Conservation (phyloP, 2,797 vertebrate species). For the Sebastes trivittatus region DNA sequence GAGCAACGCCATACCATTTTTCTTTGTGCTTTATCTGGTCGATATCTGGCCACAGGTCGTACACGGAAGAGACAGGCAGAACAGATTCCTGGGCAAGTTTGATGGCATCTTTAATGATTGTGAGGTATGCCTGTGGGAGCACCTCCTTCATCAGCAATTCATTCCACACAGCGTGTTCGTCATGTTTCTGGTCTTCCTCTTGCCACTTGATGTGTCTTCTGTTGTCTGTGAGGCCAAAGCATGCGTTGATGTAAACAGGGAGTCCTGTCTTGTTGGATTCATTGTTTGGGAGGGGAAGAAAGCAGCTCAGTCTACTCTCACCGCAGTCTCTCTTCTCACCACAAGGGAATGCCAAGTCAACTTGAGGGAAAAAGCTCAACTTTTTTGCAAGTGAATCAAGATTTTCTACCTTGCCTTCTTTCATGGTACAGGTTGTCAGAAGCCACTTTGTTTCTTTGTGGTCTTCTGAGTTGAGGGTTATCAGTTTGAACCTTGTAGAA, state of each 20-base stretch:
- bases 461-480: slow-evolving; percentile 56
- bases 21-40: slow-evolving; percentile 64
- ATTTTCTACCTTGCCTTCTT: slow-evolving; percentile 60
- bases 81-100: slow-evolving; percentile 47
- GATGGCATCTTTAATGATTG: slow-evolving; percentile 78
- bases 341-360: slow-evolving; percentile 85
- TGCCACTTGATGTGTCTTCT: slow-evolving; percentile 87
- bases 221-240: slow-evolving; percentile 89
- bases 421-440: slow-evolving; percentile 76
- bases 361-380: slow-evolving; percentile 81
- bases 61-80: slow-evolving; percentile 69
- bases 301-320: slow-evolving; percentile 84
- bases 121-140: slow-evolving; percentile 80
- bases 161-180: slow-evolving; percentile 87
- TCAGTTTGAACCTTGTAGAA: slow-evolving; percentile 68
- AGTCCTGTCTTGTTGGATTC: slow-evolving; percentile 84
- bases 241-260: slow-evolving; percentile 85
- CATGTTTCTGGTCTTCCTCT: slow-evolving; percentile 83
- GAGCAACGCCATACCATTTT: slow-evolving; percentile 74
- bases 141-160: slow-evolving; percentile 82
- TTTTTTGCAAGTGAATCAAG: slow-evolving; percentile 78
- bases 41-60: slow-evolving; percentile 84
- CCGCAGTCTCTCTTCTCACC: slow-evolving; percentile 41
- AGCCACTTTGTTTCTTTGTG: slow-evolving; percentile 76
- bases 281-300: slow-evolving; percentile 89